Conservation (phyloP, 2,113 vertebrate genomes). For the Mohoua ochrocephala region DNA sequence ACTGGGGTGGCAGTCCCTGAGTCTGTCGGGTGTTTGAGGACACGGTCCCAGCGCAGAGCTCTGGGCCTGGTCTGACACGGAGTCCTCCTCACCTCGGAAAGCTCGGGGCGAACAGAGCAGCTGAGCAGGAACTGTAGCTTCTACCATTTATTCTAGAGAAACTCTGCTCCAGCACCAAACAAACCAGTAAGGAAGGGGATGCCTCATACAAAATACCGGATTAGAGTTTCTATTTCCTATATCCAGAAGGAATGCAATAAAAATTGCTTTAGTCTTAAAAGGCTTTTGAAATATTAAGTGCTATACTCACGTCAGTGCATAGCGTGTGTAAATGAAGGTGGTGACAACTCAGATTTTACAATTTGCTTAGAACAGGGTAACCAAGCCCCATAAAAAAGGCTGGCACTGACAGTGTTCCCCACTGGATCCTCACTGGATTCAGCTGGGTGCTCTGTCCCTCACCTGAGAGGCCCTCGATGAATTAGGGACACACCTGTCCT, state of each 20-base stretch:
- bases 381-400: background rate
- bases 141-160: background rate
- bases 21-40: background rate
- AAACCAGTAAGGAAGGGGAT: background rate
- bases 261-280: background rate
- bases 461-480: background rate
- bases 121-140: background rate
- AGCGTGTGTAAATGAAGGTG: background rate
- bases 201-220: background rate
- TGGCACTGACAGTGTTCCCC: background rate
- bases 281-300: background rate
- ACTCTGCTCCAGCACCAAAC: background rate
- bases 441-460: background rate
- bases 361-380: background rate
- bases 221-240: background rate
- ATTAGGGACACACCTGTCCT: background rate
- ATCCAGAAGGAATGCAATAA: background rate
- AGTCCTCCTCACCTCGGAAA: background rate
- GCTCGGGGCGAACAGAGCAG: background rate
- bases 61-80: background rate
- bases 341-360: background rate
- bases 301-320: accelerated
- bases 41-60: background rate
- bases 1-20: background rate
- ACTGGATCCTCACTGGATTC: background rate